A percentile compares a stretch with the other conserved stretches of the same genome.
Evolutionary conservation across 1,140 invertebrate species (phyloP).

Genomic region (Patella vulgata): DNA sequence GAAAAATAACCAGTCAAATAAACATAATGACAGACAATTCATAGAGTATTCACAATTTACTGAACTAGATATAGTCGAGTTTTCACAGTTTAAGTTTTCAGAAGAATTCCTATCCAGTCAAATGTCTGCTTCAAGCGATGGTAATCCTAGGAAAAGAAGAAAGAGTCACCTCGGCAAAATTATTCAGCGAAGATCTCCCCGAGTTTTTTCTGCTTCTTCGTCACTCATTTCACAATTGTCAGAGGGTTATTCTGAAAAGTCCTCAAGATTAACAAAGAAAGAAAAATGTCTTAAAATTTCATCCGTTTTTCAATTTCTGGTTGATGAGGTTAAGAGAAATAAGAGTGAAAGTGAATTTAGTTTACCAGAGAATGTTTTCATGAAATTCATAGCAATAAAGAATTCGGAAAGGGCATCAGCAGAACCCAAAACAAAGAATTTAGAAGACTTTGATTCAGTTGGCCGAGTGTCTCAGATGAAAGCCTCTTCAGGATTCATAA

Average conservation of each 20-base stretch:
- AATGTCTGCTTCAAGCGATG: not conserved
- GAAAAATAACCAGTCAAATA: not conserved
- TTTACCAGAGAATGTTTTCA: conserved; percentile 23
- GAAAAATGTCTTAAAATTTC: conserved; percentile 27
- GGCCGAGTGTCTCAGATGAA: too few relatives aligned
- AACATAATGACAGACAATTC: not conserved
- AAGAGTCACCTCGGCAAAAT: conserved; percentile 14
- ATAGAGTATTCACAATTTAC: conserved; percentile 23
- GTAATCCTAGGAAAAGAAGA: not conserved
- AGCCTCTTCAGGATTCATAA: too few relatives aligned
- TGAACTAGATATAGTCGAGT: conserved; percentile 34
- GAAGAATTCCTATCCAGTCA: conserved; percentile 29
- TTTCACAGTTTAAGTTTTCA: conserved; percentile 29
- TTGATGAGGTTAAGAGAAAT: conserved; percentile 36
- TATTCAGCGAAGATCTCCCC: conserved; percentile 27
- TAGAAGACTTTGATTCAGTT: too few relatives aligned
- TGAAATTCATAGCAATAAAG: too few relatives aligned
- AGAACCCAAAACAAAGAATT: too few relatives aligned
- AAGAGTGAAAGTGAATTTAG: conserved; percentile 27
- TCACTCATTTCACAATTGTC: too few relatives aligned
- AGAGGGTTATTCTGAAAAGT: too few relatives aligned
- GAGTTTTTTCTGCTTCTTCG: conserved; percentile 9
- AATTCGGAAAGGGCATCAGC: too few relatives aligned
- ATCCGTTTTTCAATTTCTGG: conserved; percentile 42
- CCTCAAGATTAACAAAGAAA: too few relatives aligned